Percentiles rank a stretch among this genome's conserved stretches.
Conservation (phyloP, 2,113 vertebrate genomes). For the Pedetes capensis region DNA sequence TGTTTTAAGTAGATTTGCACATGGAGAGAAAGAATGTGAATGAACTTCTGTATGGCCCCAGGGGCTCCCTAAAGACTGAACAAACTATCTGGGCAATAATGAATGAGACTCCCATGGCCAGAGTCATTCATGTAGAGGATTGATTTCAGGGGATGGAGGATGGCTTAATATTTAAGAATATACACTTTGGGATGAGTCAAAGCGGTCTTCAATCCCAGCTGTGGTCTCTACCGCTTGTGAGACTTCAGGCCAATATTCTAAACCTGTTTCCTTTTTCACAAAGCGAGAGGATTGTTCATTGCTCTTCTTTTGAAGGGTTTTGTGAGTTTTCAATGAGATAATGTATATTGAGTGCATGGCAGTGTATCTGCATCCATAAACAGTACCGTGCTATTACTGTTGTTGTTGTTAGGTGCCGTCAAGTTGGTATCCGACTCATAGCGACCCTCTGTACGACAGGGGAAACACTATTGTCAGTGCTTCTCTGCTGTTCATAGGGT, state of each 20-base stretch:
- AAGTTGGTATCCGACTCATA: no score
- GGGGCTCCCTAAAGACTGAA: slow-evolving; percentile 58
- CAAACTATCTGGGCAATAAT: slow-evolving; percentile 53
- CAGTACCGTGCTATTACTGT: not conserved
- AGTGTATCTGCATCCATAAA: not conserved
- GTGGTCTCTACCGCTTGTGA: not conserved
- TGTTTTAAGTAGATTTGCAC: slow-evolving; percentile 63
- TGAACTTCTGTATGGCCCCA: slow-evolving; percentile 40
- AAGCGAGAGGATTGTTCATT: not conserved
- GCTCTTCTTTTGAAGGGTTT: not conserved
- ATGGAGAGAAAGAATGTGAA: slow-evolving; percentile 50
- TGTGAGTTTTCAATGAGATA: not conserved
- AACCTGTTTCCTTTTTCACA: not conserved
- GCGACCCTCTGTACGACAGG: no score
- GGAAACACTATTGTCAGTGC: no score
- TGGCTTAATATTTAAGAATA: slow-evolving; percentile 59
- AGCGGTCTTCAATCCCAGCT: not conserved
- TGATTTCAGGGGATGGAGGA: not conserved
- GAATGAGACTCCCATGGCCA: slow-evolving; percentile 55
- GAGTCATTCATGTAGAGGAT: slow-evolving; percentile 47
- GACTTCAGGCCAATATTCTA: not conserved
- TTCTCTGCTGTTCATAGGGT: no score
- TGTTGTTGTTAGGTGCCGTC: no score
- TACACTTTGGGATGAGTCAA: slow-evolving; percentile 9
- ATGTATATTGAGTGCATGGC: not conserved